Conservation (phyloP, 2,888 invertebrate species). For the Ctena decussata region DNA sequence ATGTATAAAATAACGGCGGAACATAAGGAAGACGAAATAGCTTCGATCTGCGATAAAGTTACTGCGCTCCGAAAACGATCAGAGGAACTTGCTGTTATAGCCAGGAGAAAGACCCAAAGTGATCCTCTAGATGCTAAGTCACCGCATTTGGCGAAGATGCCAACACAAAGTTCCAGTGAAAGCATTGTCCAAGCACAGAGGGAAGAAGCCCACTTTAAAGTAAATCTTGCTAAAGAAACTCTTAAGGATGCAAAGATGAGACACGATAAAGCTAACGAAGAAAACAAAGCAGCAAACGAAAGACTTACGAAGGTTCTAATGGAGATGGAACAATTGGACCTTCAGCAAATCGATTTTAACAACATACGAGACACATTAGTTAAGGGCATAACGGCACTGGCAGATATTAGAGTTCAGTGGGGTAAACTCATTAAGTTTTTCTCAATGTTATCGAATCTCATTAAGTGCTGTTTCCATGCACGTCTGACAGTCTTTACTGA, state of each 20-base stretch:
- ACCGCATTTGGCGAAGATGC: conserved; percentile 6
- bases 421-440: neutral
- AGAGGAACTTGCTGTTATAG: neutral
- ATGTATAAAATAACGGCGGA: neutral
- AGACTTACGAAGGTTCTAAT: neutral
- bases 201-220: neutral
- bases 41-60: neutral
- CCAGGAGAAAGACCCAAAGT: neutral
- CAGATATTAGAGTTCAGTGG: neutral
- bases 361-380: neutral
- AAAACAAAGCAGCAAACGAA: neutral
- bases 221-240: conserved; percentile 3
- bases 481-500: neutral
- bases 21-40: neutral
- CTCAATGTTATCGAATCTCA: neutral
- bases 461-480: neutral
- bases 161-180: neutral
- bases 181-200: neutral
- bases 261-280: neutral
- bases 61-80: neutral
- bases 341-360: neutral
- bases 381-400: neutral
- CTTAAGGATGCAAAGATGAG: neutral
- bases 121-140: neutral
- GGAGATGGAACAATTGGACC: neutral